Percentiles rank a stretch among this genome's conserved stretches.
Conservation (phyloP, 2,888 invertebrate species). For the Melanargia galathea region DNA sequence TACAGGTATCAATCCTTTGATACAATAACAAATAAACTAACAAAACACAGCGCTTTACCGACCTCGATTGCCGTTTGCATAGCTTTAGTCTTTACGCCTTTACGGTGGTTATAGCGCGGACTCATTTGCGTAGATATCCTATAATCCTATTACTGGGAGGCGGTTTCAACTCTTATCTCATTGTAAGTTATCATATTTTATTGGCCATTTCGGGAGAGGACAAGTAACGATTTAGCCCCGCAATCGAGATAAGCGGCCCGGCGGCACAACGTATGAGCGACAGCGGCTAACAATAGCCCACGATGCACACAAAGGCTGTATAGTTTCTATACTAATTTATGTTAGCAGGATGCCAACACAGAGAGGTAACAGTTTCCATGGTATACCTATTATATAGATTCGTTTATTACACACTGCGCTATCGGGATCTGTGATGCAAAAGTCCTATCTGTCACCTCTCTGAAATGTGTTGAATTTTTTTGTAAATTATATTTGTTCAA, state of each 20-base stretch:
- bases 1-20: no score
- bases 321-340: slow-evolving; percentile 19
- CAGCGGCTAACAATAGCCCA: slow-evolving; percentile 30
- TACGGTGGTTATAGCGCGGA: slow-evolving; percentile 3
- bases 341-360: not conserved
- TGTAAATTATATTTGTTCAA: no score
- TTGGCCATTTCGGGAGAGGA: slow-evolving; percentile 37
- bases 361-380: not conserved
- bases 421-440: no score
- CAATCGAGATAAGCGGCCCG: slow-evolving; percentile 36
- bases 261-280: slow-evolving; percentile 29
- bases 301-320: slow-evolving; percentile 25
- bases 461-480: no score
- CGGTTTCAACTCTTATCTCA: slow-evolving; percentile 35
- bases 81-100: slow-evolving; percentile 15
- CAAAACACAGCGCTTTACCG: not conserved
- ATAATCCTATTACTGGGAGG: slow-evolving; percentile 32
- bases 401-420: no score
- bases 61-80: not conserved
- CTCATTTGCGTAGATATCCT: slow-evolving; percentile 34
- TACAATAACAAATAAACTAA: not conserved
- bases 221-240: slow-evolving; percentile 37
- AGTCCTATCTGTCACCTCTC: no score
- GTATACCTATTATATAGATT: not conserved
- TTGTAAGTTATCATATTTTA: slow-evolving; percentile 37